Base-by-base conservation (phyloP, 1,140 invertebrate species). In the Nebria ingens region DNA sequence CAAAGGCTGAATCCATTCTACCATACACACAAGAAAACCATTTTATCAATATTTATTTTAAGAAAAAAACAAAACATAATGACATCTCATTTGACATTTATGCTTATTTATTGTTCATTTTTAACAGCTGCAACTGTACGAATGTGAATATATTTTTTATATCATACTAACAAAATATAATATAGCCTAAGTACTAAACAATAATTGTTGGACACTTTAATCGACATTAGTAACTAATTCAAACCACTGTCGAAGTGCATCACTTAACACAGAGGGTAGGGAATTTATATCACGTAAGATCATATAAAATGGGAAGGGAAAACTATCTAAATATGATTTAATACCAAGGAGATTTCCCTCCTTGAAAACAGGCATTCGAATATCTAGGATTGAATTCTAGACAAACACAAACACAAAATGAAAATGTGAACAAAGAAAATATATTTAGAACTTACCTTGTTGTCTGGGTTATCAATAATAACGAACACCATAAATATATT, bases 241-340 rank as follows among this genome's bases (percentile, higher is more conserved):
- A 72, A 99, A 98, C 97, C 97, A 99, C 69, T 99, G 96, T 58
- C 95, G 74, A 38, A 99, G 75, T 1, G 96, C 95, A 73, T 99
- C 96, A 64, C 93, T 92, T 3, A 99, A 73, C 2, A 97, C 89
- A 50, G 79, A 74, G 0, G 97, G 96, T 54, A 99, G 72, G 22
- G 84, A 82, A 56, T 85, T 83, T 57, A 98, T 85, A 66, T 98
- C 89, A 54, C 90, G 73, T 3, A 99, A 76, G 61, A 99, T 89
- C 19, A 98, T 80, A 70, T 98, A 99, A 76, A 95, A 98, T n/a
- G 95, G 94, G 68, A 99, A 99, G 3, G 97, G 97, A 71, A 99
- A 99, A 58, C 78, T 81, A 62, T 97, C 93, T 78, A 99, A 84
- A 69, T 98, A 98, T 12, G 82, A 79, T 64, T 81, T 71, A 58